Conservation (phyloP, 2,113 vertebrate genomes). For the Sprattus sprattus region DNA sequence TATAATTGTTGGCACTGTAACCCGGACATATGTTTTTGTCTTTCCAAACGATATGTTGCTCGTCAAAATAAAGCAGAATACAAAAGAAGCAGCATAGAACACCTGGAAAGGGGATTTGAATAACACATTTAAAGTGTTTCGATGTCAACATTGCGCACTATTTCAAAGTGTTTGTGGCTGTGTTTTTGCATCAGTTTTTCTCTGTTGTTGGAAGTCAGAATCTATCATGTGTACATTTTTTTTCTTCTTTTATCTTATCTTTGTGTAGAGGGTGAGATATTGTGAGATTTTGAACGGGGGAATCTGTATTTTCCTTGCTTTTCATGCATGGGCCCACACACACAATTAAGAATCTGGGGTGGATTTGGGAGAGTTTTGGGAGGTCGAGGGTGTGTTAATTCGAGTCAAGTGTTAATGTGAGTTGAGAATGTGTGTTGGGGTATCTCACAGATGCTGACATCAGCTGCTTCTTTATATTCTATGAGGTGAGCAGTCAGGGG, state of each 20-base stretch:
- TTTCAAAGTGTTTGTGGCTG: neutral
- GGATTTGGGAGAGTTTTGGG: neutral
- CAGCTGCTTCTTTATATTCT: slow-evolving; percentile 55
- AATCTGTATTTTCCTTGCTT: neutral
- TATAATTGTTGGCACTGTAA: neutral
- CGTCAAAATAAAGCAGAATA: neutral
- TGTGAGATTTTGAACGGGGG: neutral
- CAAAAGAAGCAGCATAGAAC: no score
- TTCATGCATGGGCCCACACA: neutral
- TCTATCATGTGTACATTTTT: neutral
- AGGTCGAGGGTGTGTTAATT: neutral
- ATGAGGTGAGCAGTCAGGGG: slow-evolving; percentile 57
- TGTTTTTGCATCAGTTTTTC: neutral
- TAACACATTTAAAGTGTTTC: no score
- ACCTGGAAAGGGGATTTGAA: no score
- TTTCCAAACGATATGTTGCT: neutral
- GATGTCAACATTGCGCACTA: no score
- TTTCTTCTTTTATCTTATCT: neutral
- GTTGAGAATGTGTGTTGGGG: slow-evolving; percentile 34
- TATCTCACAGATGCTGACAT: slow-evolving; percentile 46
- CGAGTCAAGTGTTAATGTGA: neutral
- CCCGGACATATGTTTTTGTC: neutral
- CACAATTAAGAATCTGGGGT: neutral
- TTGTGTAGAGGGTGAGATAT: neutral
- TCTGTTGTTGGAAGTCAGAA: neutral